Conservation (phyloP, 2,888 invertebrate genomes). For the Nephrotoma flavescens region DNA sequence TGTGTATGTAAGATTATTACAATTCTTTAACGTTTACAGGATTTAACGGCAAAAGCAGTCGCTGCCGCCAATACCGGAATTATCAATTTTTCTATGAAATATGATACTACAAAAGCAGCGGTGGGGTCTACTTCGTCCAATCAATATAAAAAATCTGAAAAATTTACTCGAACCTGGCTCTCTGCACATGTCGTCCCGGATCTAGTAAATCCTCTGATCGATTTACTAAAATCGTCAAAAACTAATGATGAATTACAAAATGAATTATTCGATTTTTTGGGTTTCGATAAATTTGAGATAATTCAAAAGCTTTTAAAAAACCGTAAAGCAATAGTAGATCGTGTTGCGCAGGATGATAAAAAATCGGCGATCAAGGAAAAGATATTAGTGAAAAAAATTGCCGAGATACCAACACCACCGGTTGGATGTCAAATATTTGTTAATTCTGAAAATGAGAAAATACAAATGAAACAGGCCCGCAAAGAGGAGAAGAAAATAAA, state of each 20-base stretch:
- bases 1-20: background rate
- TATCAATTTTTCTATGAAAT: conserved; percentile 19
- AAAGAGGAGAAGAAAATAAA: conserved; percentile 66
- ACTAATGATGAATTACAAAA: conserved; percentile 58
- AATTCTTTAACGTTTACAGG: conserved; percentile 13
- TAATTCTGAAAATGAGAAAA: conserved; percentile 69
- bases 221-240: conserved; percentile 43
- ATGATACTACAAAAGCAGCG: conserved; percentile 16
- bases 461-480: conserved; percentile 55
- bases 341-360: conserved; percentile 23
- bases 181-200: conserved; percentile 41
- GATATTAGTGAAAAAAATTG: conserved; percentile 11
- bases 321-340: conserved; percentile 37
- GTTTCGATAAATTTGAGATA: conserved; percentile 70
- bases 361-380: conserved; percentile 12
- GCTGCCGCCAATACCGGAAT: conserved; percentile 17
- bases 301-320: conserved; percentile 51
- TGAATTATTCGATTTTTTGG: conserved; percentile 77
- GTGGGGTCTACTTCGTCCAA: background rate
- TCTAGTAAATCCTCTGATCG: conserved; percentile 41
- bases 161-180: conserved; percentile 34
- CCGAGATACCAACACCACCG: conserved; percentile 35
- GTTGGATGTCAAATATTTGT: conserved; percentile 71
- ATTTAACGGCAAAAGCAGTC: conserved; percentile 11
- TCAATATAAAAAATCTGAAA: conserved; percentile 28